Base-by-base conservation (phyloP, 2,888 invertebrate species). In the Buathra laborator region DNA sequence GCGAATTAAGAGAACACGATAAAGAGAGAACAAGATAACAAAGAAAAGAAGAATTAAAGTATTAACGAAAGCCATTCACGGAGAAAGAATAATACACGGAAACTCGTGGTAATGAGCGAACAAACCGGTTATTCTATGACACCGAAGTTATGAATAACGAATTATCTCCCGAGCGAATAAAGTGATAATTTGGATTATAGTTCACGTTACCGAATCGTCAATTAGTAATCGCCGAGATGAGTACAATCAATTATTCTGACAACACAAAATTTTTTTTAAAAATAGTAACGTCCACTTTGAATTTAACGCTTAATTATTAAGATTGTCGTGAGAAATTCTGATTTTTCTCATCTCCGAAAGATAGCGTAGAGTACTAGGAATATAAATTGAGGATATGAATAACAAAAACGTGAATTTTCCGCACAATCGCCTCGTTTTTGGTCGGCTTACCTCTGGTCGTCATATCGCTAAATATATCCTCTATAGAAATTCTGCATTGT, bases 41-140 rank as follows among this genome's bases (percentile, higher is more conserved):
- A 24, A 62, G 29, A 53, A 66, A 43, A 51, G 44, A 56, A 24
- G 3, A 24, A 12, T 24, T 10, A 56, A 56, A 56, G 56, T 56
- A 44, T 12, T 7, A n/a, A 62, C 37, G 5, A 46, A 64, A 46
- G 32, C 19, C 10, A 56, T 56, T 46, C 29, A 44, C n/a, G 66
- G 16, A 2, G 14, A 59, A 24, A 16, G 62, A 74, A 62, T 29
- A 74, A 62, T 74, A 29, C 24, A 19, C 4, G 24, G 10, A n/a
- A 62, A 9, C 74, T 75, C 37, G 75, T 75, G 48, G 75, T 64
- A 75, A 75, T 75, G 75, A 75, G 37, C 75, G 62, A 74, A 74
- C 44, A n/a, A 48, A 74, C 44, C 37, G 46, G 14, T 53, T 76
- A 53, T 67, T 59, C 46, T 12, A 53, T 7, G 6, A 53, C 43